Percentiles rank a stretch among this genome's conserved stretches.
Conservation (phyloP, 2,797 vertebrate species). For the Spheniscus humboldti region DNA sequence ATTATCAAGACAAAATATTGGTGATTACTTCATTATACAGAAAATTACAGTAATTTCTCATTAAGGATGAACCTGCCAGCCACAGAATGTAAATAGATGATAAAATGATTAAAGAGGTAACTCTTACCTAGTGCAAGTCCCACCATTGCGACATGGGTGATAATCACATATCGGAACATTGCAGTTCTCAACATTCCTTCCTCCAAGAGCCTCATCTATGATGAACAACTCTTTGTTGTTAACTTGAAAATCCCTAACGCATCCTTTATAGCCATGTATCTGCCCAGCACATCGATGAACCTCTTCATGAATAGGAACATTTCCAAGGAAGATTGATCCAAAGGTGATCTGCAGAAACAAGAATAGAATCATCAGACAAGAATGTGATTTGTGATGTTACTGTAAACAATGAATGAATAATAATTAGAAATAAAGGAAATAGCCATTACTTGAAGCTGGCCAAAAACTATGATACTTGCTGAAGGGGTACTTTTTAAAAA, state of each 20-base stretch:
- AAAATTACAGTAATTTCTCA: background rate
- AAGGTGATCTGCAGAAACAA: slow-evolving; percentile 71
- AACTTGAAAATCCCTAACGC: slow-evolving; percentile 82
- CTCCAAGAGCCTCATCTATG: slow-evolving; percentile 74
- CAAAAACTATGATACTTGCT: background rate
- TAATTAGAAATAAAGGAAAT: background rate
- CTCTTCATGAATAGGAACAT: slow-evolving; percentile 73
- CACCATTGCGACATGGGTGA: slow-evolving; percentile 81
- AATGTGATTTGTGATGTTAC: background rate
- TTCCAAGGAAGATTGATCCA: slow-evolving; percentile 83
- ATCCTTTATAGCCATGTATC: slow-evolving; percentile 78
- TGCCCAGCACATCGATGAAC: slow-evolving; percentile 55
- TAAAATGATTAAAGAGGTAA: background rate
- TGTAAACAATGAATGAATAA: background rate
- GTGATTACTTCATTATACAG: background rate
- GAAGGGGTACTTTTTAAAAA: background rate
- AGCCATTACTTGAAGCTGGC: background rate
- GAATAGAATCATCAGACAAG: background rate
- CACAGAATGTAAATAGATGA: background rate
- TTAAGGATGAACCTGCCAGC: background rate
- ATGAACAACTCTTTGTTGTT: slow-evolving; percentile 81
- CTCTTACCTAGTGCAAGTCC: slow-evolving; percentile 82
- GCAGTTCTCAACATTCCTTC: slow-evolving; percentile 84
- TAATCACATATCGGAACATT: slow-evolving; percentile 77
- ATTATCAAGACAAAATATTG: background rate